A percentile compares a stretch with the other conserved stretches of the same genome.
Conservation (phyloP, 2,113 vertebrate genomes). For the Turdus rufiventris region DNA sequence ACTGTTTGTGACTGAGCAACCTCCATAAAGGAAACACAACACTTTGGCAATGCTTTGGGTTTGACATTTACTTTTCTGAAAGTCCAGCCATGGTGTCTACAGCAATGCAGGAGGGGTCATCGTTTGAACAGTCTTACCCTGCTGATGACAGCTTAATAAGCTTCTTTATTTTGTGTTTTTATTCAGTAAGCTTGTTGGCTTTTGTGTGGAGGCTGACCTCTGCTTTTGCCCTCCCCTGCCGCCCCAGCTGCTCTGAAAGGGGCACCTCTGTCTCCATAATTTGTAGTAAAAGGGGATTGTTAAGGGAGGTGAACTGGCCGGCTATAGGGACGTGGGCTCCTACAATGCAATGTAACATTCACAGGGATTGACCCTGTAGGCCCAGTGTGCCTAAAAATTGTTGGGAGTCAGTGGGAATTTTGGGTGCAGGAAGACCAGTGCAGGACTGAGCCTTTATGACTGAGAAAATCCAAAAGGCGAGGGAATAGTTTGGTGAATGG, state of each 20-base stretch:
- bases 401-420: background rate
- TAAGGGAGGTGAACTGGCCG: background rate
- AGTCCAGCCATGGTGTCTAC: background rate
- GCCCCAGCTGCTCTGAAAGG: slow-evolving; percentile 22
- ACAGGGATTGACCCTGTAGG: background rate
- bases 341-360: background rate
- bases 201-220: slow-evolving; percentile 68
- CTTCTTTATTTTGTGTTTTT: slow-evolving; percentile 67
- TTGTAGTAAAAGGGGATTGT: slow-evolving; percentile 40
- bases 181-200: slow-evolving; percentile 61
- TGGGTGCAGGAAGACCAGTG: background rate
- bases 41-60: background rate
- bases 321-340: background rate
- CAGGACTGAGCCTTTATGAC: background rate
- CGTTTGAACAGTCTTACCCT: slow-evolving; percentile 41
- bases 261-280: slow-evolving; percentile 46
- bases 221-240: background rate
- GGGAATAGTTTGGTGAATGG: background rate
- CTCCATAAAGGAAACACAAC: background rate
- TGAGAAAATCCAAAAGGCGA: fast-evolving
- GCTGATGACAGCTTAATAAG: slow-evolving; percentile 66
- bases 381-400: fast-evolving
- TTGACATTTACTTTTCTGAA: background rate
- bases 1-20: background rate
- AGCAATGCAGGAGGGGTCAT: background rate